Base-by-base conservation (phyloP, 1,140 invertebrate genomes). In the Neomicropteryx cornuta region DNA sequence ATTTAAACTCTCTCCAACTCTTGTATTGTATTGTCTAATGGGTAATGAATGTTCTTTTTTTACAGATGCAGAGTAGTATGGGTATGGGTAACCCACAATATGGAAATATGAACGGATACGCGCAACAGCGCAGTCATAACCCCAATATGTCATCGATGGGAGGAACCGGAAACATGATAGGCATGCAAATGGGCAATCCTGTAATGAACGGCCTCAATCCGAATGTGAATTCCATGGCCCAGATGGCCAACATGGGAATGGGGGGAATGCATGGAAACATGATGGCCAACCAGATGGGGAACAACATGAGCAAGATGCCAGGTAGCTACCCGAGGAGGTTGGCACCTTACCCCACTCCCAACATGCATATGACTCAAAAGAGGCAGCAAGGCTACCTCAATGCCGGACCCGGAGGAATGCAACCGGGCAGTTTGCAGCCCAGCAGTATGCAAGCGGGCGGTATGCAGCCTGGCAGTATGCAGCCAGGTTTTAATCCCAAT, bases 321-420 rank as follows among this genome's bases (percentile, higher is more conserved):
- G 64, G 63, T 3, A 62, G 59, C 23, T 71, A 67, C 36, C 70
- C 68, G 32, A 73, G 83, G 46, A 68, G 86, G 50, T 69, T 86
- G 59, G 70, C 82, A 16, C 85, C 86, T 0, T 90, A 88, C 62
- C 83, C 85, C 2, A 76, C 74, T 34, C 81, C 83, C 5, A 75
- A 77, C 18, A 83, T 87, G 77, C 79, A 88, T 51, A 84, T 86
- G 75, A 72, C 75, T 20, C 83, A 87, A 50, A 86, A 89, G 53
- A 72, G 83, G 41, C 66, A 58, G 41, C 70, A 66, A 51, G 52
- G 47, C 52, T 70, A 70, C 55, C 45, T 64, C 50, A 62, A 49
- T 48, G 49, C 43, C 29, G 55, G 41, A 44, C 53, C 55, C 41
- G 59, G 45, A n/a, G n/a, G n/a, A 28, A 50, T 37, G n/a, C 68